A percentile compares a stretch with the other conserved stretches of the same genome.
These are phyloP conservation scores for Engraulis encrasicolus DNA, from an alignment of 2,113 vertebrate species.

Conservation along the genomic window DNA sequence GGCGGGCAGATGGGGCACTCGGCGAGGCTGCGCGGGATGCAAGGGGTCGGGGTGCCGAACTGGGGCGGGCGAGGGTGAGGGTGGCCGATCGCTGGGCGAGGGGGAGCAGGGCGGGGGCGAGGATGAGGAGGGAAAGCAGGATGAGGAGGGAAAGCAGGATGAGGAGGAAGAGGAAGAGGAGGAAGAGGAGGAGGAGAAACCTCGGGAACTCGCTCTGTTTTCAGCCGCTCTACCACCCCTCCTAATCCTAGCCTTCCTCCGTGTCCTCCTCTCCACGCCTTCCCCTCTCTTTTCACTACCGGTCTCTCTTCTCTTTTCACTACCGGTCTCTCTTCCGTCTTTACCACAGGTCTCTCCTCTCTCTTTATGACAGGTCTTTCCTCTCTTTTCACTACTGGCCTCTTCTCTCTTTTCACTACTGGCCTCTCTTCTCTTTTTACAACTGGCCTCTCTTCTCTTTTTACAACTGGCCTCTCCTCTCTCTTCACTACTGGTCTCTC, in stretches of 20 bases:
- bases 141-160: not conserved
- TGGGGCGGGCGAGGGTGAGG: slow-evolving; percentile 47
- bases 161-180: slow-evolving; percentile 28
- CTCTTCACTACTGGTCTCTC: slow-evolving; percentile 47
- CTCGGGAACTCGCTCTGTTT: slow-evolving; percentile 51
- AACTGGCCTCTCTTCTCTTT: slow-evolving; percentile 7
- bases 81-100: too few relatives aligned
- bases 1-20: not conserved
- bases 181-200: slow-evolving; percentile 36
- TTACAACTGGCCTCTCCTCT: slow-evolving; percentile 38
- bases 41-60: not conserved
- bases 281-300: slow-evolving; percentile 46
- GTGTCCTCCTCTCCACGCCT: slow-evolving; percentile 53
- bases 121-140: slow-evolving; percentile 15
- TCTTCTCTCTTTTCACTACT: slow-evolving; percentile 24
- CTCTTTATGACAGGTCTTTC: too few relatives aligned
- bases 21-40: not conserved
- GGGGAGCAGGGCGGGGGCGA: not conserved
- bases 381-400: not conserved
- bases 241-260: too few relatives aligned
- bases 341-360: too few relatives aligned
- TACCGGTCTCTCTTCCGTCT: too few relatives aligned
- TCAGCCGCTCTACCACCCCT: slow-evolving; percentile 50
- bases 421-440: slow-evolving; percentile 39
- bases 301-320: too few relatives aligned